phyloP scores from a whole-genome alignment of 2,113 vertebrate genomes.

The Gnathochromis pfefferi region DNA sequence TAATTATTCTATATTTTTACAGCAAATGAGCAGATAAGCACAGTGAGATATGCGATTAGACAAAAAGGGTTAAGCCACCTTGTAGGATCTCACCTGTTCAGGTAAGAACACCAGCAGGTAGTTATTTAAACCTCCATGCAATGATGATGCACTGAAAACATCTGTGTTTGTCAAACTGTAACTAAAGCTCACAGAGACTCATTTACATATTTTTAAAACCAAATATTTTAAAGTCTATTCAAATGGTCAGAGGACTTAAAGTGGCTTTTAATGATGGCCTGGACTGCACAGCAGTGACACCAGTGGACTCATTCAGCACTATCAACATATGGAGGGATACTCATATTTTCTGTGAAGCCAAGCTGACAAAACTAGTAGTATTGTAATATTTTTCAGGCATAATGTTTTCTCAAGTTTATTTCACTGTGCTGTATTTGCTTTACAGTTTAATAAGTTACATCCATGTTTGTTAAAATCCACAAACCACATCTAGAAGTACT shows the following conservation, averaged over 20 bases:
- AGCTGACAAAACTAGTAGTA: neutral
- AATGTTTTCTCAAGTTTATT: neutral
- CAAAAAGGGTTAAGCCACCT: neutral
- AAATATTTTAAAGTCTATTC: neutral
- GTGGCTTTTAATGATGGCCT: neutral
- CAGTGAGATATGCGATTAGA: neutral
- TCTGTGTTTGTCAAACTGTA: neutral
- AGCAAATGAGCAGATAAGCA: neutral
- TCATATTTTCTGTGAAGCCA: neutral
- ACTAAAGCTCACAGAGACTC: neutral
- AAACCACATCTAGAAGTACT: neutral
- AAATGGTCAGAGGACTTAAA: neutral
- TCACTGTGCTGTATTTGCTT: accelerated
- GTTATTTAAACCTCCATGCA: neutral
- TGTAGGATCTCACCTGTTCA: neutral
- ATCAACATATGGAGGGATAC: neutral
- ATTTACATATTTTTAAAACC: neutral
- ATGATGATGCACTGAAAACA: neutral
- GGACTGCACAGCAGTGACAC: neutral
- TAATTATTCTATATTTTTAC: neutral
- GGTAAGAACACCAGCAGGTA: neutral
- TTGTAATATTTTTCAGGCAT: neutral
- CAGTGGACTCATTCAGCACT: neutral
- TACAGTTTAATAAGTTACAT: neutral
- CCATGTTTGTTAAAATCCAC: neutral